phyloP scores from a whole-genome alignment of 2,797 vertebrate genomes.

The Pristis pectinata region DNA sequence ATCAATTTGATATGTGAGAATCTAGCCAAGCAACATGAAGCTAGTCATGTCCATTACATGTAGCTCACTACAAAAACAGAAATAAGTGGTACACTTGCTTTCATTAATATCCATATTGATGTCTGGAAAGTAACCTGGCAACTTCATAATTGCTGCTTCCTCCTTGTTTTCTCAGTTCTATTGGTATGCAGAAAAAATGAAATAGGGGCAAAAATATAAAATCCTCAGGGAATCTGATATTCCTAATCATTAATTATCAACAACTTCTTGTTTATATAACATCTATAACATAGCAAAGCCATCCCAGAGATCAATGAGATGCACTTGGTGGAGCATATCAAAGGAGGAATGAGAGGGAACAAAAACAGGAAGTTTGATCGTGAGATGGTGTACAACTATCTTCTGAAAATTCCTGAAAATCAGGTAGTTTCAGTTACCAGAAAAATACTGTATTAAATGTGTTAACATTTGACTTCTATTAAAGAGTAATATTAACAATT shows the following conservation, averaged over 20 bases:
- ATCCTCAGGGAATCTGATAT: not conserved
- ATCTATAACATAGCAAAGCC: too few relatives aligned
- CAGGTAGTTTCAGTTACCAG: too few relatives aligned
- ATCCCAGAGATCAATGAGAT: not conserved
- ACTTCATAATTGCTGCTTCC: not conserved
- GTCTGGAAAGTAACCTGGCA: not conserved
- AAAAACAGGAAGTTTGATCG: too few relatives aligned
- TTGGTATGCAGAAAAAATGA: not conserved
- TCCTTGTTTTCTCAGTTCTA: not conserved
- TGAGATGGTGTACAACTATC: not conserved
- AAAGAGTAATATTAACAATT: too few relatives aligned
- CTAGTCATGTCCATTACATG: not conserved
- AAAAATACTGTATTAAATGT: too few relatives aligned
- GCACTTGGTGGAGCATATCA: not conserved
- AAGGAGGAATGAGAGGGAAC: too few relatives aligned
- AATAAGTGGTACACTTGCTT: not conserved
- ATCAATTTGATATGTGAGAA: not conserved
- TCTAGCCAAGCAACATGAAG: not conserved
- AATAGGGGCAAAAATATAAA: not conserved
- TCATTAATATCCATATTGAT: not conserved
- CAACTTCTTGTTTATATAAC: too few relatives aligned
- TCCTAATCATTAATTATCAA: not conserved
- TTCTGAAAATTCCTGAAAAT: too few relatives aligned
- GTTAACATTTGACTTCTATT: too few relatives aligned
- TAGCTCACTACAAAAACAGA: not conserved